Evolutionary conservation across 2,797 vertebrate species (phyloP).

Genomic region (Hapalemur alaotrensis): DNA sequence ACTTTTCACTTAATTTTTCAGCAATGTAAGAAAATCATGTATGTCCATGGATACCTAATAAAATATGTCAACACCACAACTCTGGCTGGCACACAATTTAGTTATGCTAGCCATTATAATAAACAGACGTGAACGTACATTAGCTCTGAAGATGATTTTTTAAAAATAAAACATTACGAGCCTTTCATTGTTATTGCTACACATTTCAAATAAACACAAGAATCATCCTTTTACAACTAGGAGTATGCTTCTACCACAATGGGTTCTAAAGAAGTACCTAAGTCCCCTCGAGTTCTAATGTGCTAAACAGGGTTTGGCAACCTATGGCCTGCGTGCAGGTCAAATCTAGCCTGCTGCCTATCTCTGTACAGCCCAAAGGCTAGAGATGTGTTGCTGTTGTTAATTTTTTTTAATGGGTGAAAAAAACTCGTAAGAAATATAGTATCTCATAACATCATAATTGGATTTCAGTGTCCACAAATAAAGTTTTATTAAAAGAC

Average conservation of each 20-base stretch:
- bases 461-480: neutral
- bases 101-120: neutral
- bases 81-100: neutral
- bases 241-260: neutral
- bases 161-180: neutral
- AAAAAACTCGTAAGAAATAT: neutral
- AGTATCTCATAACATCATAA: neutral
- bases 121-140: neutral
- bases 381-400: neutral
- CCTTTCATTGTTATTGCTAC: neutral
- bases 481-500: neutral
- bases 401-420: neutral
- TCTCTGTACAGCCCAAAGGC: neutral
- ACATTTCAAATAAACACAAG: neutral
- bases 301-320: neutral
- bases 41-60: neutral
- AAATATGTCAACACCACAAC: neutral
- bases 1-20: neutral
- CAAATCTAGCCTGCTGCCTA: neutral
- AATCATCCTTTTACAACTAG: neutral
- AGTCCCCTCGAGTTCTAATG: neutral
- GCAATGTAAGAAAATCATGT: neutral
- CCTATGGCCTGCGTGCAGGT: rapidly evolving
- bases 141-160: neutral
- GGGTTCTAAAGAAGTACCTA: neutral